Evolutionary conservation across 2,113 vertebrate genomes (phyloP).

Genomic region (Galeopterus variegatus): DNA sequence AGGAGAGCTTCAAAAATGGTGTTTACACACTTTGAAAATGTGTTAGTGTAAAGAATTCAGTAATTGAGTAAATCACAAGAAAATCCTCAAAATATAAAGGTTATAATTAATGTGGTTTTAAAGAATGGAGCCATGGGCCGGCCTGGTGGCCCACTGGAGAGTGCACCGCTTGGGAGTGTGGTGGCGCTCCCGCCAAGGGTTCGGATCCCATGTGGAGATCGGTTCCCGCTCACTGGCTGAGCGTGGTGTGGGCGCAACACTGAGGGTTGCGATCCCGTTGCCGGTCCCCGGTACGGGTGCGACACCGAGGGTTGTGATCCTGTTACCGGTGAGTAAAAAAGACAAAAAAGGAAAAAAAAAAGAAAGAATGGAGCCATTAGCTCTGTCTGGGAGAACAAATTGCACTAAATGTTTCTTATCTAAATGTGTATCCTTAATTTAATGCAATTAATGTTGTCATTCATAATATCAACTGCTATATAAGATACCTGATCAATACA

Average conservation of each 20-base stretch:
- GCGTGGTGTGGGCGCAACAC: too few species aligned
- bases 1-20: not conserved
- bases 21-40: conserved; percentile 6
- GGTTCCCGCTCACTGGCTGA: too few species aligned
- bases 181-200: too few species aligned
- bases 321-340: too few species aligned
- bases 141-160: too few species aligned
- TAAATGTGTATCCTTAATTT: not conserved
- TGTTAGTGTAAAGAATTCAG: conserved; percentile 32
- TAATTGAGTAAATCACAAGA: conserved; percentile 7
- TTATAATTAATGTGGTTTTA: conserved; percentile 55
- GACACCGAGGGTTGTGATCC: too few species aligned
- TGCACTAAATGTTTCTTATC: not conserved
- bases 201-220: too few species aligned
- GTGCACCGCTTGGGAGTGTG: too few species aligned
- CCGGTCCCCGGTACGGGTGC: too few species aligned
- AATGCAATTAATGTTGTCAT: not conserved
- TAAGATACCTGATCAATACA: not conserved
- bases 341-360: too few species aligned
- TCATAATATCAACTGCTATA: not conserved
- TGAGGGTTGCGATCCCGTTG: too few species aligned
- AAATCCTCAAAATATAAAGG: conserved; percentile 20
- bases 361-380: not conserved
- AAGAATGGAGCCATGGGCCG: not conserved
- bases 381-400: conserved; percentile 18